Evolutionary conservation across 2,888 invertebrate genomes (phyloP), one percentile per base, ranked within the genome.

Genomic region (Spisula subtruncata): DNA sequence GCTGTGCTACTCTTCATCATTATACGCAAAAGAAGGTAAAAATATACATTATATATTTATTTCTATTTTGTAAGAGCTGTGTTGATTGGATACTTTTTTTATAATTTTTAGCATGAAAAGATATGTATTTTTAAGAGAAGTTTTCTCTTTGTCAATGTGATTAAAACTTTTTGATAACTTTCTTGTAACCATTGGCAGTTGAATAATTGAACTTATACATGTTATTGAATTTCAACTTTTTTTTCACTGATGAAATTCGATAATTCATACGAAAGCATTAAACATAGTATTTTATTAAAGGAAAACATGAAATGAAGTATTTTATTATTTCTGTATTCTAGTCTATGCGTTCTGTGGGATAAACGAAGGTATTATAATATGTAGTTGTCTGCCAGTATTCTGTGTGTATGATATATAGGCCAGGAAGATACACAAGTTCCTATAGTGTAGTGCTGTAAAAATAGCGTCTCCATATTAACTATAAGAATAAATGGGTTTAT

Each of bases 1-100:
- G 87, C 92, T 48, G 81, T 93, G 4, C 54, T 92, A 46, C 71
- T 93, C n/a, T 88, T 93, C 48, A 82, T 93, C 14, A 83, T 91
- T 46, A 92, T 92, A 75, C 91, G 93, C 41, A 93, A 89, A 87
- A 90, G 87, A 86, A 93, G 94, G 94, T 94, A 66, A 66, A 66
- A 66, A 66, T n/a, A 60, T 60, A n/a, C 25, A 25, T 66, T n/a
- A 66, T 66, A 6, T 66, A 0, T 2, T 66, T n/a, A 66, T 71
- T 71, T 71, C 18, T 71, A 18, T 71, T 20, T 32, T 71, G 71
- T 51, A 51, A 16, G 6, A 16, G 51, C 51, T 51, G 51, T 51
- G 51, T 51, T 51, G 51, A 51, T 51, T 51, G 51, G 51, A 48
- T 48, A 48, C 5, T 48, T 48, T 48, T 48, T 48, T 5, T 48